Evolutionary conservation across 2,797 vertebrate genomes (phyloP).

Genomic region (Tenualosa ilisha): DNA sequence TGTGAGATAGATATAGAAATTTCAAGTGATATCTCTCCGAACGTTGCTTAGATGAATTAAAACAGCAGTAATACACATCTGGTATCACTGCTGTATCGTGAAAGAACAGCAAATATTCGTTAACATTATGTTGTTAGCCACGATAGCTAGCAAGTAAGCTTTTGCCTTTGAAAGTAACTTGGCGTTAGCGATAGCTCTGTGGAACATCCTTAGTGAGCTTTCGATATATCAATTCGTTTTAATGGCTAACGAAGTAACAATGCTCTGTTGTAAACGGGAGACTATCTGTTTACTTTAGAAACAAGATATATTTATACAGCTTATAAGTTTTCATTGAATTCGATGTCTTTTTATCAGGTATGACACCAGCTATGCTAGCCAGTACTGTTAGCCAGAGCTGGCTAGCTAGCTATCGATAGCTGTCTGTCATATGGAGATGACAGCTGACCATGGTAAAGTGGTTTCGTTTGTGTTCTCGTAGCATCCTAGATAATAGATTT

Average conservation of each 20-base stretch:
- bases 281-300: background rate
- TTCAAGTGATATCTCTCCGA: background rate
- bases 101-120: background rate
- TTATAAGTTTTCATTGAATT: background rate
- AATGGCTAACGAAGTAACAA: background rate
- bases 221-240: background rate
- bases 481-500: background rate
- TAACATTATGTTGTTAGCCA: background rate
- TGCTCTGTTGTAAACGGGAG: background rate
- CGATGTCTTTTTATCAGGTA: background rate
- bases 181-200: background rate
- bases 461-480: background rate
- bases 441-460: background rate
- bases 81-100: background rate
- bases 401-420: constrained; percentile 12
- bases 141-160: background rate
- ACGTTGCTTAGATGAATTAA: background rate
- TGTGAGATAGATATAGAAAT: background rate
- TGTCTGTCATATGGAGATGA: background rate
- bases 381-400: constrained; percentile 10
- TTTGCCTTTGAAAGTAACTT: constrained; percentile 5
- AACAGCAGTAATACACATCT: background rate
- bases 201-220: background rate
- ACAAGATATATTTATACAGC: background rate
- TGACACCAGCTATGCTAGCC: constrained; percentile 20